Base-by-base conservation (phyloP, 2,888 invertebrate species). In the Diarsia brunnea region DNA sequence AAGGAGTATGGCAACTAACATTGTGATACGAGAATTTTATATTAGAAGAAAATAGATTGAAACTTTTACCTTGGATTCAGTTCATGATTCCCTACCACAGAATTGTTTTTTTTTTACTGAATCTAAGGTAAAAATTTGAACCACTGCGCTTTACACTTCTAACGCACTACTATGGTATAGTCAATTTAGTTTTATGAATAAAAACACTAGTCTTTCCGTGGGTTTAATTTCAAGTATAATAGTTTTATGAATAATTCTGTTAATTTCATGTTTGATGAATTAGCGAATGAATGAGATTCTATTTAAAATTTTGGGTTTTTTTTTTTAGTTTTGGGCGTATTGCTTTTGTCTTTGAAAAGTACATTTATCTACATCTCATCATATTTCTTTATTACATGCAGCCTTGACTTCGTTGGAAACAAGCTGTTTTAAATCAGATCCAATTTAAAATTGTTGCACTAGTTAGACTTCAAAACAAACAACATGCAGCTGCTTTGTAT, bases 391-490 rank as follows among this genome's bases (percentile, higher is more conserved):
- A 4, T 7, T 38, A 38, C 38, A 47, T 47, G 21, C 21, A 47
- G 16, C 31, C 27, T 31, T 16, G 11, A 7, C 16, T 38, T 7
- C 8, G 19, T 75, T 49, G 27, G 31, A 31, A 76, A 69, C 27
- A 43, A 27, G 45, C 49, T 60, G 49, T 55, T 79, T 55, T 38
- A 60, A 84, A 75, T 67, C 81, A 68, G 63, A 60, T 84, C 67
- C 74, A 69, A 74, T 74, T 81, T 68, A 38, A 49, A 73, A 69
- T 45, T 51, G 38, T 55, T 79, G 84, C 84, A 75, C 75, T 84
- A 80, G 75, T 70, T 67, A 84, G 81, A 84, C 21, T 70, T 81
- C 53, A 68, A 38, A 75, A 75, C 84, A 81, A 81, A 84, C 75
- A 43, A 31, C n/a, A 27, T 79, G 63, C 81, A 75, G 53, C 67